Evolutionary conservation across 2,797 vertebrate species (phyloP), one percentile per base, ranked within the genome.

Genomic region (Onychomys arenicola): DNA sequence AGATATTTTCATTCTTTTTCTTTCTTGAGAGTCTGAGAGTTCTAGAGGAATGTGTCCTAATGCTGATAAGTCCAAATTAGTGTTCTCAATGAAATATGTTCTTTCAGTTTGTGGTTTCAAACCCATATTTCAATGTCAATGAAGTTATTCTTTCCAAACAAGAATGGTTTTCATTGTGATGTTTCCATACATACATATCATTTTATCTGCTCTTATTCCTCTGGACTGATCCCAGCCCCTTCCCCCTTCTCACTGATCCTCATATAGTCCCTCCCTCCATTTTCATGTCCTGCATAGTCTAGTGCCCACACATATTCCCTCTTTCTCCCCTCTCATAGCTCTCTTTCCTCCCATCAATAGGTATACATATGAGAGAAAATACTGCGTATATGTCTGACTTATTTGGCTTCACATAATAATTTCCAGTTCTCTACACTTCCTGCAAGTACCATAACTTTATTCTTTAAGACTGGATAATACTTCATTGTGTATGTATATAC

Each of bases 1-100:
- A 93, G 37, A 80, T 71, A 91, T 23, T 80, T 80, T 71, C 43
- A 17, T 85, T 73, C n/a, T 80, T 91, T 71, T 91, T 71, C 67
- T 89, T 87, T 63, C 52, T 91, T 77, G 52, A 86, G 63, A 75
- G 4, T 43, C 29, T 9, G 59, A 10, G 77, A 46, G 46, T 77
- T 92, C 91, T 76, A 85, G n/a, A 88, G 61, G 59, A 89, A 69
- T 55, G 10, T 55, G 65, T 23, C 27, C 63, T 80, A 17, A 19
- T 46, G 17, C 61, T 69, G 10, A 9, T 65, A 76, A 80, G 10
- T 43, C 55, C 13, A 76, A 59, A 25, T 55, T 21, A 9, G 10
- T 59, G 37, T 40, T 40, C 55, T 93, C 43, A 23, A 29, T 32
- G 13, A 27, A 88, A 14, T 90, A 23, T 61, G 40, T 37, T 73